Conservation (phyloP, 2,888 invertebrate genomes). For the Steinernema carpocapsae region DNA sequence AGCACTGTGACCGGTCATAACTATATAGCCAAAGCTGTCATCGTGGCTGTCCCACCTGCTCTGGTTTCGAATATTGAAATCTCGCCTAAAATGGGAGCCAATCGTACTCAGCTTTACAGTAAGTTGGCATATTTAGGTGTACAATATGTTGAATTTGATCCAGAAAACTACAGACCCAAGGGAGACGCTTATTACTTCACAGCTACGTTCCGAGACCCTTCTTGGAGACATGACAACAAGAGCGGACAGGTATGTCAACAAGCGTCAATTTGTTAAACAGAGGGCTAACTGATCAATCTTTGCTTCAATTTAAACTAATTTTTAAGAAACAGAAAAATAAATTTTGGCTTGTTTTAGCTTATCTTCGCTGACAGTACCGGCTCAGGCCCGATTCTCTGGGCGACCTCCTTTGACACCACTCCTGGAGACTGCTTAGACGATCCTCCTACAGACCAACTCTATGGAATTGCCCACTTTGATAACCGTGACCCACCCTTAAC, state of each 20-base stretch:
- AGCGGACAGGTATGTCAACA: slow-evolving; percentile 46
- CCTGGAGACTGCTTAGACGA: slow-evolving; percentile 39
- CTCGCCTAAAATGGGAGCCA: slow-evolving; percentile 45
- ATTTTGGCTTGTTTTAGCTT: too few relatives aligned
- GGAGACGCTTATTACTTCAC: slow-evolving; percentile 59
- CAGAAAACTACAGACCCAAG: slow-evolving; percentile 52
- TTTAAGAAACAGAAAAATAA: too few relatives aligned
- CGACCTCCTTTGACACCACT: slow-evolving; percentile 56
- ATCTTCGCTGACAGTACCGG: slow-evolving; percentile 46
- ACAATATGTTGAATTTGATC: too few relatives aligned
- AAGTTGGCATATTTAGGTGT: neutral
- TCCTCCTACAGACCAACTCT: slow-evolving; percentile 46
- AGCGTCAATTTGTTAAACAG: too few relatives aligned
- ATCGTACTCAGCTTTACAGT: slow-evolving; percentile 4
- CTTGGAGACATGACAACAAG: slow-evolving; percentile 52
- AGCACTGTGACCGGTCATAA: slow-evolving; percentile 1
- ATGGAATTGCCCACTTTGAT: slow-evolving; percentile 59
- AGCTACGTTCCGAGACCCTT: slow-evolving; percentile 53
- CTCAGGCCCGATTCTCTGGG: slow-evolving; percentile 51
- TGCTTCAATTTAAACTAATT: too few relatives aligned
- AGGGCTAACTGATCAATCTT: too few relatives aligned
- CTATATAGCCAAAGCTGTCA: slow-evolving; percentile 40
- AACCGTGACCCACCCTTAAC: slow-evolving; percentile 39
- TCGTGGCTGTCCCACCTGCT: slow-evolving; percentile 52
- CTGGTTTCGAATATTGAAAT: slow-evolving; percentile 46